These are phyloP conservation scores for Plebejus argus DNA, from an alignment of 2,888 invertebrate species.

Conservation along the genomic window DNA sequence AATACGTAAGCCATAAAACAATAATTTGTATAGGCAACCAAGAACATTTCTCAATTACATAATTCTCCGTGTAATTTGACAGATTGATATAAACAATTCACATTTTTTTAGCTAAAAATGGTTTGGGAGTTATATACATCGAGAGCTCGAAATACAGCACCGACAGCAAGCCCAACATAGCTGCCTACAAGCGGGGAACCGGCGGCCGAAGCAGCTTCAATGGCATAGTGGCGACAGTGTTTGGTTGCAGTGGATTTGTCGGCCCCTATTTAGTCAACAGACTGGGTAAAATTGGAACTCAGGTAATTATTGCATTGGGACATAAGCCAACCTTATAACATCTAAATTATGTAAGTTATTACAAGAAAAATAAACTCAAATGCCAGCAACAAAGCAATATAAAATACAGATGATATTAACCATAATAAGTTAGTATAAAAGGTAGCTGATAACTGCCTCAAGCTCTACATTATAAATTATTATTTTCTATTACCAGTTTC, in stretches of 20 bases:
- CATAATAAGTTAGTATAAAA: background rate
- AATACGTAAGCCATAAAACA: slow-evolving; percentile 58
- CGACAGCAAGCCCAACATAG: slow-evolving; percentile 80
- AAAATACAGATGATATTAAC: background rate
- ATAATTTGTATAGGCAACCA: background rate
- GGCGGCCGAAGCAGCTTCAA: slow-evolving; percentile 98
- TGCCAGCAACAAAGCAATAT: background rate
- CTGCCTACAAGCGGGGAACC: slow-evolving; percentile 89
- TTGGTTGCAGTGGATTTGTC: slow-evolving; percentile 94
- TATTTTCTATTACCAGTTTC: background rate
- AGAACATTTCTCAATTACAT: slow-evolving; percentile 55
- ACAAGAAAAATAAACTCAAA: background rate
- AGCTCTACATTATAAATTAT: background rate
- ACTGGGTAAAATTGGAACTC: slow-evolving; percentile 92
- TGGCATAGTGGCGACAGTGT: slow-evolving; percentile 98
- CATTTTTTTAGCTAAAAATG: slow-evolving; percentile 58
- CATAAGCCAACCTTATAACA: too few species aligned
- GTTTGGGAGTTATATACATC: slow-evolving; percentile 71
- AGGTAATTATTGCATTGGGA: slow-evolving; percentile 72
- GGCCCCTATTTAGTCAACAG: slow-evolving; percentile 94
- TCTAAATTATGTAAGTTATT: too few species aligned
- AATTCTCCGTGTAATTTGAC: slow-evolving; percentile 47
- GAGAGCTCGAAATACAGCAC: slow-evolving; percentile 78
- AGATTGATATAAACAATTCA: slow-evolving; percentile 31
- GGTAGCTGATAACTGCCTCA: too few species aligned